Conservation (phyloP, 1,140 invertebrate species). For the Trichogramma pretiosum region DNA sequence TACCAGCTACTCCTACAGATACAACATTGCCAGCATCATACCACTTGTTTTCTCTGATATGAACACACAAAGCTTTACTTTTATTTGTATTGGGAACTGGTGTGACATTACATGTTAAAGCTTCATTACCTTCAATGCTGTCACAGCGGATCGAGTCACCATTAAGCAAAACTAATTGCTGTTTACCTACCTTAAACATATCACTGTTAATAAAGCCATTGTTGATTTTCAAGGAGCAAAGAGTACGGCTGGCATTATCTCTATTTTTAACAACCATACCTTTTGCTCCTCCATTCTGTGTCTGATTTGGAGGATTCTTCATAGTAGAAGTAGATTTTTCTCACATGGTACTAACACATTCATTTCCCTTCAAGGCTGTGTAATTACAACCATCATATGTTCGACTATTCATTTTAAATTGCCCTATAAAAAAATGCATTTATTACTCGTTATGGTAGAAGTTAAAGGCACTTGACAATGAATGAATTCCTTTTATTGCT, state of each 20-base stretch:
- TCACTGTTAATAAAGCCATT: conserved; percentile 12
- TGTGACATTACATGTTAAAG: conserved; percentile 34
- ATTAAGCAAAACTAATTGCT: conserved; percentile 36
- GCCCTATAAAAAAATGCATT: too few relatives aligned
- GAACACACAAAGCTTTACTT: conserved; percentile 36
- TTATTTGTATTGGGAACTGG: conserved; percentile 27
- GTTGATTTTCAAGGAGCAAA: neutral
- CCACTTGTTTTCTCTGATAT: conserved; percentile 39
- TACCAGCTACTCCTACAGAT: conserved; percentile 33
- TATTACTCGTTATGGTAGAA: too few relatives aligned
- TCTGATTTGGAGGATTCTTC: conserved; percentile 12
- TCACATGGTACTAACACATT: conserved; percentile 3
- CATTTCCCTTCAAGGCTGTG: too few relatives aligned
- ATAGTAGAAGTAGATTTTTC: neutral
- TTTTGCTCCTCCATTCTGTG: conserved; percentile 6
- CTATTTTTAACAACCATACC: conserved; percentile 4
- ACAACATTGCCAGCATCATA: conserved; percentile 37
- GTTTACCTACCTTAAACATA: conserved; percentile 32
- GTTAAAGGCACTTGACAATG: too few relatives aligned
- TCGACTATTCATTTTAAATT: too few relatives aligned
- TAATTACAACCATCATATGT: too few relatives aligned
- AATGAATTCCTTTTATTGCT: too few relatives aligned
- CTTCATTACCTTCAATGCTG: conserved; percentile 34
- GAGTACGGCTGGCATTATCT: conserved; percentile 1
- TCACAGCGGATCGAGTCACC: conserved; percentile 37